Evolutionary conservation across 2,797 vertebrate species (phyloP).

Genomic region (Halcyon badia): DNA sequence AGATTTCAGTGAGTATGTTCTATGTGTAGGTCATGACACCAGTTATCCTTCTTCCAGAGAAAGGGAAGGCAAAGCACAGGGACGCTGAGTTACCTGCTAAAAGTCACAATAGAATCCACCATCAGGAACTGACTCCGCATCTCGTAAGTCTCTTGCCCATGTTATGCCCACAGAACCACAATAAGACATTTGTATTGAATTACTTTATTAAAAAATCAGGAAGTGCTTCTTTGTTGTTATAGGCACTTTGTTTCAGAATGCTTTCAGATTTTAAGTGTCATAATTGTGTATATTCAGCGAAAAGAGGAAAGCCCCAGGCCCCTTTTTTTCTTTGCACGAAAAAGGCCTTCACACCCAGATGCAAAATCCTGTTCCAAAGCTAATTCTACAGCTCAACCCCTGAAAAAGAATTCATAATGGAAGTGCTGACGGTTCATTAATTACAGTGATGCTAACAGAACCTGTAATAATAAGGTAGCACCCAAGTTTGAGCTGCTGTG

Average conservation of each 20-base stretch:
- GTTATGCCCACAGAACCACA: background rate
- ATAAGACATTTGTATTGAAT: background rate
- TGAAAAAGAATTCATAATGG: background rate
- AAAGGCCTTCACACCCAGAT: background rate
- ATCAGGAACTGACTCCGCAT: fast-evolving
- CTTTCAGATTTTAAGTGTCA: background rate
- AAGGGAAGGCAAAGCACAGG: background rate
- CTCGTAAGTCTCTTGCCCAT: background rate
- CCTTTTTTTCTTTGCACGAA: background rate
- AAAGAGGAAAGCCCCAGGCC: background rate
- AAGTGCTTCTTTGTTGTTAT: background rate
- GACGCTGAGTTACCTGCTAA: background rate
- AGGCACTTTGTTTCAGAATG: background rate
- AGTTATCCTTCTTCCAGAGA: background rate
- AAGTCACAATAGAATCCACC: background rate
- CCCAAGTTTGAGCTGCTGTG: background rate
- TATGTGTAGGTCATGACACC: background rate
- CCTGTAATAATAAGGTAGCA: conserved; percentile 25
- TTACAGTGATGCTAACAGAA: background rate
- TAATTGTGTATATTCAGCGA: background rate
- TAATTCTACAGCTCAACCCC: background rate
- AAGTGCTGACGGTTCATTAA: background rate
- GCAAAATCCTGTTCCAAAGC: background rate
- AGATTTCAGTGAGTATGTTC: background rate
- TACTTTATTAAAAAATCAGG: background rate